Percentiles rank a stretch among this genome's conserved stretches.
Conservation (phyloP, 1,140 invertebrate species). For the Oncopeltus fasciatus region DNA sequence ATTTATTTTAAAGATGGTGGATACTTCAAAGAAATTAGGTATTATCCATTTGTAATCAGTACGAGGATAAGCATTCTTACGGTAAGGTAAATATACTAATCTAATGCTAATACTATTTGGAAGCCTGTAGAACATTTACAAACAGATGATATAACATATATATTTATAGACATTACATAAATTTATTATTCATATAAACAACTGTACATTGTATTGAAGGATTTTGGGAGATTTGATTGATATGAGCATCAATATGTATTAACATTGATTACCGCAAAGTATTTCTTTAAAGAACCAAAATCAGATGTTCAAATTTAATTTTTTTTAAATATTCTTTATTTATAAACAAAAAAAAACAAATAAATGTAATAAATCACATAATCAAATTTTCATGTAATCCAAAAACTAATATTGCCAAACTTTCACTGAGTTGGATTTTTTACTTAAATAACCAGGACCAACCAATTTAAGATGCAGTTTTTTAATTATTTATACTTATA, state of each 20-base stretch:
- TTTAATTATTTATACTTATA: too few species aligned
- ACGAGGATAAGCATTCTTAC: conserved; percentile 8
- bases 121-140: conserved; percentile 20
- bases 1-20: neutral
- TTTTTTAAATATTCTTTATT: too few species aligned
- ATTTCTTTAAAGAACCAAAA: too few species aligned
- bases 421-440: too few species aligned
- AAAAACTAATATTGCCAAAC: too few species aligned
- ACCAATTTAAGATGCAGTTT: too few species aligned
- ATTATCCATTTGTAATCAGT: conserved; percentile 3
- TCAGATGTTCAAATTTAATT: too few species aligned
- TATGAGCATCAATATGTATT: conserved; percentile 7
- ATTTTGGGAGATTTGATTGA: conserved; percentile 11
- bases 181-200: conserved; percentile 9
- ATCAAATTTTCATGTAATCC: too few species aligned
- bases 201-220: conserved; percentile 8
- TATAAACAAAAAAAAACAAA: too few species aligned
- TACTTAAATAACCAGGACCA: too few species aligned
- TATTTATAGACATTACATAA: conserved; percentile 11
- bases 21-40: neutral
- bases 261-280: neutral
- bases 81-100: conserved; percentile 7
- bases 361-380: too few species aligned
- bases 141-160: conserved; percentile 17
- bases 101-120: conserved; percentile 17